Evolutionary conservation across 1,140 invertebrate species (phyloP), one percentile per base, ranked within the genome.

Genomic region (Alviniconcha marisindica): DNA sequence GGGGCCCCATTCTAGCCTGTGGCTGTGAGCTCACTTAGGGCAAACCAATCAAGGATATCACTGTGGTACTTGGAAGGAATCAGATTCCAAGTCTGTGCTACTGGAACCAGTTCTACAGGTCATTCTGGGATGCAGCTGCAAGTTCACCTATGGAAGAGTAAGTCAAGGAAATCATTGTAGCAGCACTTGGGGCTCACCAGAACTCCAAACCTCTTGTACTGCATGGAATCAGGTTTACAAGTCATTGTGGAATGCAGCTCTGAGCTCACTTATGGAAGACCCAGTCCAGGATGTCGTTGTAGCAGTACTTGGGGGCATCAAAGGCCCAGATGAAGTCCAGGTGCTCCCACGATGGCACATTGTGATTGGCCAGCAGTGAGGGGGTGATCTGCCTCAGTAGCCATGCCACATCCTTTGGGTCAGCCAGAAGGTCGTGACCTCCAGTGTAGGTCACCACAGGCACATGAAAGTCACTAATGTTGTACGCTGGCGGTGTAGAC

Each of bases 341-440:
- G 84, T 93, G 93, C 78, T 92, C 88, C 82, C 87, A 92, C 1
- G 84, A 38, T 24, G 84, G 79, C 28, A 91, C 87, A 18, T 60
- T 24, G 48, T 87, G 36, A 36, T 76, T 76, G 83, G 42, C 81
- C 56, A 44, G 71, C 69, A 7, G 87, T n/a, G 66, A 88, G 84
- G 82, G 88, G 63, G 78, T 83, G 1, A 92, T 77, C 36, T 89
- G 77, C 51, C 83, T 83, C 28, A 86, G 93, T 94, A 89, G 94
- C 91, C 94, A 94, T 95, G 86, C 92, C 44, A 94, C 92, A 63
- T 73, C 93, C 38, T 18, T 83, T 44, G 94, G 93, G 89, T 94
- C 95, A 1, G 96, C 95, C 0, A 97, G 88, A 93, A 95, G 95
- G 91, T 97, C 96, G 84, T 96, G 96, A 42, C 94, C 93, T 10